Base-by-base conservation (phyloP, 2,797 vertebrate species). In the Rhinophrynus dorsalis region DNA sequence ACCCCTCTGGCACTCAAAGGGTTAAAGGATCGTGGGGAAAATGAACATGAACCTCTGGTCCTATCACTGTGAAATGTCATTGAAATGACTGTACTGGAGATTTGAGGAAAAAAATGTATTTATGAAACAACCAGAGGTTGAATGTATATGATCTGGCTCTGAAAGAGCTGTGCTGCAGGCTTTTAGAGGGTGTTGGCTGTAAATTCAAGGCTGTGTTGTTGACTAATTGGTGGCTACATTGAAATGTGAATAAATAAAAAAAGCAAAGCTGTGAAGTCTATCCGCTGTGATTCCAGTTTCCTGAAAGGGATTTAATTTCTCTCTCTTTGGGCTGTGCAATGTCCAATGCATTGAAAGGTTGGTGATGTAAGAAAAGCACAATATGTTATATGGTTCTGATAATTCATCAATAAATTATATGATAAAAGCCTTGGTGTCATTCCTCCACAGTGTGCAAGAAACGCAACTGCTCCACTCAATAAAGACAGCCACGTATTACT, bases 191-290 rank as follows among this genome's bases (percentile, higher is more conserved):
- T 26, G 29, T 18, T 13, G 8, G 61, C 30, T 63, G 44, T 72
- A 32, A 65, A 72, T 18, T 15, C 23, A 60, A 51, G 60, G 45
- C 27, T 72, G 68, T 51, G 50, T 29, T 65, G 60, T 65, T 37
- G 45, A 20, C 38, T 63, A n/a, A 45, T 12, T 38, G 59, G n/a
- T 33, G 54, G 61, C 54, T 65, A 29, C 59, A 44, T n/a, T 65
- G 61, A 65, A 58, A 65, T 59, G 69, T 72, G 44, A 72, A 72
- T 72, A 72, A 72, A n/a, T n/a, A n/a, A n/a, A n/a, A 72, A 51
- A 61, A 72, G 68, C 40, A 58, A 58, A 72, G 69, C 61, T 71
- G 59, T 63, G 50, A 71, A 71, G 37, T 37, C 30, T 6, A 71
- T 32, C 17, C 2, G 33, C 30, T 57, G 15, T 65, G 51, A 32